Conservation (phyloP, 1,140 invertebrate species). For the Rhizoglyphus robini region DNA sequence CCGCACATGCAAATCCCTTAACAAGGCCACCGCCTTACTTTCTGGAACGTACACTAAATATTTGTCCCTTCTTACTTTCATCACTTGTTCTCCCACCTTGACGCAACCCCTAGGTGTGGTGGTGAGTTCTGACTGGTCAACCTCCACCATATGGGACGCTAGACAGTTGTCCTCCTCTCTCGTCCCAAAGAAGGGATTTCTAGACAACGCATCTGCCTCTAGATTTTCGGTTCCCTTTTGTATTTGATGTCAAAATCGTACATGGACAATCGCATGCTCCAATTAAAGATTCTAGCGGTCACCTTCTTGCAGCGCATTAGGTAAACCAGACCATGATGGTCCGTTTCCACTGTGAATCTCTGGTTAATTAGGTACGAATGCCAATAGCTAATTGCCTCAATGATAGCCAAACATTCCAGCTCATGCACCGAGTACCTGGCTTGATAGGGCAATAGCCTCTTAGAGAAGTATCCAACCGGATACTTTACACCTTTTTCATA, state of each 20-base stretch:
- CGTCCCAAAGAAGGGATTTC: not conserved
- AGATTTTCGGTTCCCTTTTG: slow-evolving; percentile 6
- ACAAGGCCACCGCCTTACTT: not conserved
- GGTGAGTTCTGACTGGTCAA: not conserved
- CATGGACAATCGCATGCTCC: slow-evolving; percentile 29
- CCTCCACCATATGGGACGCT: not conserved
- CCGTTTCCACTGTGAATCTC: slow-evolving; percentile 15
- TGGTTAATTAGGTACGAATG: slow-evolving; percentile 12
- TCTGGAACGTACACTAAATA: not conserved
- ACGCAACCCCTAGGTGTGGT: not conserved
- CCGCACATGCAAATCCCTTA: not conserved
- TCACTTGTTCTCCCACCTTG: not conserved
- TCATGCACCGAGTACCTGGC: slow-evolving; percentile 2
- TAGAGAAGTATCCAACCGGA: slow-evolving; percentile 8
- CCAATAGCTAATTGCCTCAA: slow-evolving; percentile 18
- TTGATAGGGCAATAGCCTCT: not conserved
- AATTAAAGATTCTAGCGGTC: slow-evolving; percentile 18
- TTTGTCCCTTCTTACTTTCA: not conserved
- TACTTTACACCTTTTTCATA: not conserved
- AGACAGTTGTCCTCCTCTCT: not conserved
- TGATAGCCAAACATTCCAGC: slow-evolving; percentile 20
- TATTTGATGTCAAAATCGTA: slow-evolving; percentile 28
- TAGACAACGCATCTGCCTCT: slow-evolving; percentile 21
- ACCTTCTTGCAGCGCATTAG: not conserved
- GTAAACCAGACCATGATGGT: slow-evolving; percentile 7